Base-by-base conservation (phyloP, 2,888 invertebrate genomes). In the Tortrix viridana region DNA sequence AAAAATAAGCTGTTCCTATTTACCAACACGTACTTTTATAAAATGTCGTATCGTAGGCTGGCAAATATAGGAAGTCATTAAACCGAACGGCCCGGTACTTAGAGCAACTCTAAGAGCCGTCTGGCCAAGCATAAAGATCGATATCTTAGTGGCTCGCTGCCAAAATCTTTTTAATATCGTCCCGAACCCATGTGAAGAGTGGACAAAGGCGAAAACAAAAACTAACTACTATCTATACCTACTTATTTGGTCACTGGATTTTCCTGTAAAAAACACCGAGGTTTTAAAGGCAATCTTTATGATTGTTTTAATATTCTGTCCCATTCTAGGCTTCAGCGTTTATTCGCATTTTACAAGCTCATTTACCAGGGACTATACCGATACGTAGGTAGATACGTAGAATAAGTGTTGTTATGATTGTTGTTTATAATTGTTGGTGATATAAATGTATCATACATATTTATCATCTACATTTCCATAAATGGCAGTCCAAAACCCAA, bases 151-250 rank as follows among this genome's bases (percentile, higher is more conserved):
- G 92, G 91, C 90, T 75, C 81, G 77, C 75, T 88, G 91, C 92
- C 92, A 92, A 89, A 86, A 90, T 89, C 89, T 91, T 90, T 91
- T 91, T 91, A 91, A 91, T 91, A 92, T 89, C 88, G 80, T 84
- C 86, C 81, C 82, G 84, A 82, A 86, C 83, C 84, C 80, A 82
- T 84, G 82, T 84, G 85, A 86, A 83, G 85, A 89, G 87, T 86
- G 86, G 88, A 87, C 86, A 85, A 78, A 76, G 76, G 79, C 81
- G 86, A 91, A 90, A 90, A 90, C 89, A 91, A 89, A 89, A 88
- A 86, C 32, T 50, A 89, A 89, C 86, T 89, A 88, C 86, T 88
- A 86, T 22, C 12, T 32, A 32, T 19, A 44, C 37, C 53, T 16
- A 41, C 4, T 41, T 26, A 6, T 26, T 41, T 41, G 41, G 32